Evolutionary conservation across 2,797 vertebrate genomes (phyloP).

Genomic region (Menidia menidia): DNA sequence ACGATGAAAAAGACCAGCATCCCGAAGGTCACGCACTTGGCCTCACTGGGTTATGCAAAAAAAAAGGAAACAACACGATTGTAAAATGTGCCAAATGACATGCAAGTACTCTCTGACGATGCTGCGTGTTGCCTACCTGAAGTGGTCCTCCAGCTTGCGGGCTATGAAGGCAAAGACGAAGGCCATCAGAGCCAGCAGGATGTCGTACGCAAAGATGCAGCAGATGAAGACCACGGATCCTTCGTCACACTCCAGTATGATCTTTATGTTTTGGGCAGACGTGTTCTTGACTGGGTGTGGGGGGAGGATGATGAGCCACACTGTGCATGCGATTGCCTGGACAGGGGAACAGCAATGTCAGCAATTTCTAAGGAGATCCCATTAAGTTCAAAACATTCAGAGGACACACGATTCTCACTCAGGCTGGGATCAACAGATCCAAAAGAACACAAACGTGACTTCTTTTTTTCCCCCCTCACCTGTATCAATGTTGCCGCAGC

Average conservation of each 20-base stretch:
- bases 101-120: too few species aligned
- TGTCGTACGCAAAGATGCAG: conserved; percentile 86
- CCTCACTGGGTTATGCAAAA: conserved; percentile 77
- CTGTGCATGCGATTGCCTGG: conserved; percentile 80
- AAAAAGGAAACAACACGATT: neutral
- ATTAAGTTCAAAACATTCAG: neutral
- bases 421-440: neutral
- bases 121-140: conserved; percentile 59
- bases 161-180: conserved; percentile 86
- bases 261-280: conserved; percentile 87
- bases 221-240: conserved; percentile 88
- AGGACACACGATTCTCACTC: neutral
- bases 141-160: conserved; percentile 86
- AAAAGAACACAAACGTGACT: neutral
- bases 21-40: conserved; percentile 87
- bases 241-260: conserved; percentile 88
- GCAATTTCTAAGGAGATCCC: neutral
- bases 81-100: neutral
- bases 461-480: conserved; percentile 35
- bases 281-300: conserved; percentile 86
- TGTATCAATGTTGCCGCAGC: conserved; percentile 77
- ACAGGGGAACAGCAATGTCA: neutral
- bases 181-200: conserved; percentile 84
- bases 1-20: conserved; percentile 91
- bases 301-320: conserved; percentile 84